A percentile compares a stretch with the other conserved stretches of the same genome.
These are phyloP conservation scores for Falco novaeseelandiae DNA, from an alignment of 2,797 vertebrate species.

Conservation along the genomic window DNA sequence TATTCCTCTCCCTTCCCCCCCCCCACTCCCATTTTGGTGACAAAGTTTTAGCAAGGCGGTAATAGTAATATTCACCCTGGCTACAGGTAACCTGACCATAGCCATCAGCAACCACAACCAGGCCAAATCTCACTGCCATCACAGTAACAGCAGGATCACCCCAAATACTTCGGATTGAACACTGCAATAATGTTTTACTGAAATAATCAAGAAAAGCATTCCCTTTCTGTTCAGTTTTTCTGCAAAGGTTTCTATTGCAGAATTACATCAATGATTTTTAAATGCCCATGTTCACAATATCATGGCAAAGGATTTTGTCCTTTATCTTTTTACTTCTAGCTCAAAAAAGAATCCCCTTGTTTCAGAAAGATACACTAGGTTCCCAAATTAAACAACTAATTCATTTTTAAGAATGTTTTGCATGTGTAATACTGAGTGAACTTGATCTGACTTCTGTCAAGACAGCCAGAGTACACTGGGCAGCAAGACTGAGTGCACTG, in stretches of 20 bases:
- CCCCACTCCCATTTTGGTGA: no score
- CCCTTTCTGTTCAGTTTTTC: neutral
- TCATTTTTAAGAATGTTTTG: neutral
- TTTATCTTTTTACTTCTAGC: slow-evolving; percentile 35
- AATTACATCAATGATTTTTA: neutral
- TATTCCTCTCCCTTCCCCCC: neutral
- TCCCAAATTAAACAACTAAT: neutral
- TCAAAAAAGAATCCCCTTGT: slow-evolving; percentile 47
- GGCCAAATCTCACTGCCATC: neutral
- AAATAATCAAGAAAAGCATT: neutral
- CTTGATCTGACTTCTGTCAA: slow-evolving; percentile 14
- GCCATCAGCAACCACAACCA: neutral
- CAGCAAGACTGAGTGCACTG: neutral
- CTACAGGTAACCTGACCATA: neutral
- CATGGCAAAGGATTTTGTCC: neutral
- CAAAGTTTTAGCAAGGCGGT: neutral
- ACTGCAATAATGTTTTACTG: neutral
- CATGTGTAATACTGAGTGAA: slow-evolving; percentile 39
- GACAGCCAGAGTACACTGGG: neutral
- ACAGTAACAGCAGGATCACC: neutral
- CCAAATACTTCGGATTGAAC: neutral
- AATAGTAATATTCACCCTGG: neutral
- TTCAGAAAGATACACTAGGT: slow-evolving; percentile 51
- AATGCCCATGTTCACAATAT: neutral
- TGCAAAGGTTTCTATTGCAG: neutral